Evolutionary conservation across 2,888 invertebrate species (phyloP), one percentile per base, ranked within the genome.

Genomic region (Noctua fimbriata): DNA sequence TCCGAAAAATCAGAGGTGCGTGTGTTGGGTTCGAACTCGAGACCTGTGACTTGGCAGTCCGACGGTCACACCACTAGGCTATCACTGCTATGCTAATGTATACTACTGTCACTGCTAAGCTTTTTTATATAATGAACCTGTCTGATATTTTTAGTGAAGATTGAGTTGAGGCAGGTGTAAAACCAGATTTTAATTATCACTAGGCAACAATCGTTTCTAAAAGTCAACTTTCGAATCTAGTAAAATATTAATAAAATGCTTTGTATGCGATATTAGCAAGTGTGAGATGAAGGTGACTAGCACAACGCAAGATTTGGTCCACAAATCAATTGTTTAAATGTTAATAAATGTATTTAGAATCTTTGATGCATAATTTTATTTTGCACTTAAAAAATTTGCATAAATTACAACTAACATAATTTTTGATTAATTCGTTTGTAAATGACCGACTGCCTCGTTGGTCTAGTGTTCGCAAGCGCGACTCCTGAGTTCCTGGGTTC

Each of bases 201-300:
- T 36, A 3, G 5, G 4, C 21, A 21, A 44, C 2, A 67, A 67
- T 49, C 28, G 52, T 28, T 41, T 52, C 52, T 28, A 55, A 71
- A 81, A 72, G 77, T 47, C 67, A 82, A 67, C 28, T 71, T 76
- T 81, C 21, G 16, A 70, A 81, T 63, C 21, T 55, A 21, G n/a
- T n/a, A 44, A 28, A 10, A n/a, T 24, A 49, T 49, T 66, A 52
- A 75, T 82, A 52, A 70, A 76, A 67, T 69, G 28, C 47, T 49
- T 81, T 69, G 47, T 71, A 71, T 52, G 44, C 60, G 32, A 36
- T 58, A 44, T 60, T 60, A 14, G 36, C 60, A 77, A 21, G 44
- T 82, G 76, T 55, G 47, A 14, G 1, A 41, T n/a, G 49, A 66
- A 81, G 65, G 65, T 81, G 60, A 76, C 10, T 58, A 66, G 44